Evolutionary conservation across 1,140 invertebrate genomes (phyloP).

Genomic region (Pantala flavescens): DNA sequence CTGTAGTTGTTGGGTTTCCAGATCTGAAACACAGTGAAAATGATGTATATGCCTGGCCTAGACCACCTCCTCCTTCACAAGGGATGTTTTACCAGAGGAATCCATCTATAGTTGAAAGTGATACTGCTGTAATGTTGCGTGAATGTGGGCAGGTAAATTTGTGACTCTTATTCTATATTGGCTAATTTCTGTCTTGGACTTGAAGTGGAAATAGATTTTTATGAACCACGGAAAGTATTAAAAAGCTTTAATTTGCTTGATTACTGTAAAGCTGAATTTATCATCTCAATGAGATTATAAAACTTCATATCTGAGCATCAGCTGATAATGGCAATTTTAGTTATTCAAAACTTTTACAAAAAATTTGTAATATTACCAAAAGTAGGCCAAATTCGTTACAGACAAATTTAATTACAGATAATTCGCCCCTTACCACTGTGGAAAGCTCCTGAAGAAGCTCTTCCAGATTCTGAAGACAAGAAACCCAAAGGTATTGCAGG

Average conservation of each 20-base stretch:
- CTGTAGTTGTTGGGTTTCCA: conserved; percentile 43
- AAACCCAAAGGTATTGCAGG: conserved; percentile 27
- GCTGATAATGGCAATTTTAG: too few relatives aligned
- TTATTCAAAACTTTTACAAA: too few relatives aligned
- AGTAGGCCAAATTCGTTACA: too few relatives aligned
- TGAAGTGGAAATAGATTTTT: too few relatives aligned
- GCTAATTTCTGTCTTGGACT: too few relatives aligned
- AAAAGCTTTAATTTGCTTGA: too few relatives aligned
- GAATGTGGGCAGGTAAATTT: conserved; percentile 30
- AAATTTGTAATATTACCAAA: background rate
- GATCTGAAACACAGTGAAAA: conserved; percentile 34
- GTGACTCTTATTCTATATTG: too few relatives aligned
- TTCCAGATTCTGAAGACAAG: conserved; percentile 23
- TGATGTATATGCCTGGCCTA: conserved; percentile 30
- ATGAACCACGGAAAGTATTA: too few relatives aligned
- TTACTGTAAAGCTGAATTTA: too few relatives aligned
- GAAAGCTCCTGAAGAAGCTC: conserved; percentile 32
- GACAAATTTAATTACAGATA: conserved; percentile 23
- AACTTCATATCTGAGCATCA: too few relatives aligned
- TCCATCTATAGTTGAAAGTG: background rate
- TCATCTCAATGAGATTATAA: too few relatives aligned
- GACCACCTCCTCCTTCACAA: conserved; percentile 18
- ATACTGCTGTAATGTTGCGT: conserved; percentile 29
- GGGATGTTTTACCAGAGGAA: conserved; percentile 14
- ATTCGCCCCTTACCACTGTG: conserved; percentile 34